Conservation (phyloP, 2,888 invertebrate genomes). For the Erynnis tages region DNA sequence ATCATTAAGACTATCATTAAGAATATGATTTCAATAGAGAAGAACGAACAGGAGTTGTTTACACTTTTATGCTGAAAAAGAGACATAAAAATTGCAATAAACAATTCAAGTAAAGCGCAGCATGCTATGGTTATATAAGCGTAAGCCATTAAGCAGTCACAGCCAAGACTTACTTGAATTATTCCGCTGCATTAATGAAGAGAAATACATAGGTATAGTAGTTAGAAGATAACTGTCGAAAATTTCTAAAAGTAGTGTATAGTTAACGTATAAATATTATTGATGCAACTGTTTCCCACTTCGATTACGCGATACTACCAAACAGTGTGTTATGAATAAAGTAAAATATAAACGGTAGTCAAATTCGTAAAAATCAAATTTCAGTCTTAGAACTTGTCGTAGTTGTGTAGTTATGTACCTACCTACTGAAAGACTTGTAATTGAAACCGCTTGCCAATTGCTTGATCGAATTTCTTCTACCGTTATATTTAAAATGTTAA, state of each 20-base stretch:
- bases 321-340: slow-evolving; percentile 16
- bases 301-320: slow-evolving; percentile 12
- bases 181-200: slow-evolving; percentile 9
- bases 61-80: neutral
- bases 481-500: slow-evolving; percentile 32
- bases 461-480: slow-evolving; percentile 2
- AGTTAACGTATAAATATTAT: neutral
- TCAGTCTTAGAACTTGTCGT: too few species aligned
- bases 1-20: too few species aligned
- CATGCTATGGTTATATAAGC: slow-evolving; percentile 8
- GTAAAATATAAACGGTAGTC: neutral
- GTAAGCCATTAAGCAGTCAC: slow-evolving; percentile 12
- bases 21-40: too few species aligned
- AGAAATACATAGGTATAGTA: neutral
- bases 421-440: too few species aligned
- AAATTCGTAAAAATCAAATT: slow-evolving; percentile 3
- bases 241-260: neutral
- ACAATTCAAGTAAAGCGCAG: slow-evolving; percentile 7
- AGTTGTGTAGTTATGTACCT: too few species aligned
- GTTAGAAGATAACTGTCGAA: neutral
- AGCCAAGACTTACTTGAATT: slow-evolving; percentile 22
- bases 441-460: too few species aligned
- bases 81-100: neutral
- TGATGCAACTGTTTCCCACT: neutral
- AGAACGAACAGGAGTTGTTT: too few species aligned